Percentiles rank a stretch among this genome's conserved stretches.
These are phyloP conservation scores for Pseudorhiza aurosa DNA, from an alignment of 30 jellyfish, hydroid and myxozoan genomes.

Conservation along the genomic window DNA sequence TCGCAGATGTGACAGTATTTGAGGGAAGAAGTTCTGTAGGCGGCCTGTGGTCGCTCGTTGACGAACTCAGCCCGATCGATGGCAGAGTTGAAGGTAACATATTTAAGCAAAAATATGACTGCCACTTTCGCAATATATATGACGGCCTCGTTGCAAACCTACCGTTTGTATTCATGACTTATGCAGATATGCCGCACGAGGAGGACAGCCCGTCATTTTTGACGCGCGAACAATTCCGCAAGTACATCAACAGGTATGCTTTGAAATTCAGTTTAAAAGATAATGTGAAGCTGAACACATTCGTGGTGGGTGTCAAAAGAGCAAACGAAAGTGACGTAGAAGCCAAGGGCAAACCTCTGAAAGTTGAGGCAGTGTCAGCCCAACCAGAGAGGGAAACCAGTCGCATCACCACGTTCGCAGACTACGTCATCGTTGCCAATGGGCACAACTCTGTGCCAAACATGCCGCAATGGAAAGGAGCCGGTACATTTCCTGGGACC, in stretches of 20 bases:
- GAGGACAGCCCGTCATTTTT: slow-evolving; percentile 15
- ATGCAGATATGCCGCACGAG: slow-evolving; percentile 28
- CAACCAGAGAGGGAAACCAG: background rate
- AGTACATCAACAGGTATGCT: slow-evolving; percentile 7
- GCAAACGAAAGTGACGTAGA: background rate
- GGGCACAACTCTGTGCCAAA: slow-evolving; percentile 45
- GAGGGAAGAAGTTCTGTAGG: slow-evolving; percentile 36
- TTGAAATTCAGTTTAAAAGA: background rate
- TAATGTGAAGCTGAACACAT: slow-evolving; percentile 11
- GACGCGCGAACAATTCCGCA: slow-evolving; percentile 32
- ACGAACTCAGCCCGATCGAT: slow-evolving; percentile 14
- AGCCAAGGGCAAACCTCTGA: background rate
- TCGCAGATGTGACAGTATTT: slow-evolving; percentile 18
- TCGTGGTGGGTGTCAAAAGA: slow-evolving; percentile 24
- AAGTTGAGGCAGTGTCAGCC: background rate
- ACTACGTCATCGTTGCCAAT: slow-evolving; percentile 39
- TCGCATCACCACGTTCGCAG: background rate
- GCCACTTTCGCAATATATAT: slow-evolving; percentile 23
- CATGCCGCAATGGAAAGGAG: slow-evolving; percentile 20
- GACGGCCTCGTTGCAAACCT: slow-evolving; percentile 23
- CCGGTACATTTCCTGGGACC: slow-evolving; percentile 7
- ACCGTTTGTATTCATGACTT: slow-evolving; percentile 5
- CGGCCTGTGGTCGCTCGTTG: slow-evolving; percentile 39
- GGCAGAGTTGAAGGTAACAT: background rate
- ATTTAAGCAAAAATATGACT: slow-evolving; percentile 16